Base-by-base conservation (phyloP, 2,888 invertebrate genomes). In the Endotricha flammealis region DNA sequence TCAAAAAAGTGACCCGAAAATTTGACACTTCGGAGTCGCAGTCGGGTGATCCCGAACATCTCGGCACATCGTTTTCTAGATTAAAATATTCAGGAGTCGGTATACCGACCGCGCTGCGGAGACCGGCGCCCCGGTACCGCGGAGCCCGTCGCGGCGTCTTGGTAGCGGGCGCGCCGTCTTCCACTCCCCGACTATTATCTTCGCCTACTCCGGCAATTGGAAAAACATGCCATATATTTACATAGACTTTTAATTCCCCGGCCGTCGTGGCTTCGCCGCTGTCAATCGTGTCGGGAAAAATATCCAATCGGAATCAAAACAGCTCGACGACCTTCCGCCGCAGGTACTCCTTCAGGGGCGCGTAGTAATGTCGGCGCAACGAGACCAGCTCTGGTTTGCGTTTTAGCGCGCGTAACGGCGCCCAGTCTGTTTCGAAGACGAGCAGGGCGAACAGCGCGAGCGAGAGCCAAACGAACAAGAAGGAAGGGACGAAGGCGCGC, bases 331-430 rank as follows among this genome's bases (percentile, higher is more conserved):
- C 80, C 64, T 90, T 91, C 55, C 85, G 88, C 60, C 89, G 88
- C 50, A 94, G 75, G 74, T 91, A 94, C 63, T 94, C 92, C 73
- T 95, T 95, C 38, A 94, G 85, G 12, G 95, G 95, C 57, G 92
- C 91, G 78, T 95, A 96, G 78, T 95, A 94, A 60, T 94, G 93
- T 53, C 92, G 91, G 42, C 92, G 90, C 38, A 95, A 87, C 31
- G 92, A 88, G 22, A 90, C 66, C 78, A 95, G 90, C 80, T 95
- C 95, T 14, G 95, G 95, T 63, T 91, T 90, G 61, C 91, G 91
- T 41, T 92, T 90, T 41, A 95, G 73, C 20, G 88, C 87, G 39
- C 90, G 89, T 50, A 95, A 90, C 0, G 92, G 69, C 36, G 92
- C 90, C 66, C 91, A 90, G 71, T 95, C 94, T 10, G 93, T 93